Base-by-base conservation (phyloP, 1,140 invertebrate species). In the Mactra quadrangularis region DNA sequence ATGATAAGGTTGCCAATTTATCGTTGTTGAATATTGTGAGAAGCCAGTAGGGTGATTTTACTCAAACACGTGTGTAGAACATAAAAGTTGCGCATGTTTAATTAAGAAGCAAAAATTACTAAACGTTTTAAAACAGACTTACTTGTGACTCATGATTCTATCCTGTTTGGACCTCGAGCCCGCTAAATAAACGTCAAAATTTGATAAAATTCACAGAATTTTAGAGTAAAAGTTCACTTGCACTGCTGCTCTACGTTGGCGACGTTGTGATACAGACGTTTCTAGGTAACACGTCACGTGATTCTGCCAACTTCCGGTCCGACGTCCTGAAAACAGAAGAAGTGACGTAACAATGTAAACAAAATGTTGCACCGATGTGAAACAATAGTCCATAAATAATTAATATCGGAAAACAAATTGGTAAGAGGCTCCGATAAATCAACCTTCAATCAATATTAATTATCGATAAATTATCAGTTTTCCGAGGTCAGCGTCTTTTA, bases 91-190 rank as follows among this genome's bases (percentile, higher is more conserved):
- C n/a, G n/a, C n/a, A n/a, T n/a, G n/a, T n/a, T n/a, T n/a, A n/a
- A n/a, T n/a, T n/a, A n/a, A n/a, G n/a, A n/a, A n/a, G n/a, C n/a
- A n/a, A n/a, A n/a, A n/a, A n/a, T n/a, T n/a, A n/a, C n/a, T n/a
- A n/a, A n/a, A n/a, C n/a, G n/a, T n/a, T n/a, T n/a, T n/a, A n/a
- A n/a, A n/a, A n/a, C n/a, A n/a, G n/a, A 66, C 75, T 78, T 68
- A 78, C 75, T 78, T 78, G 75, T 78, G 75, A 78, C 75, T 78
- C 75, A 78, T 78, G 33, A n/a, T 60, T 78, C 55, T 38, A 35
- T 66, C 25, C 45, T 1, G 55, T 4, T 33, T 15, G 75, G 75
- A 57, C 31, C 27, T 27, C 33, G 25, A 62, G 33, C 59, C 59
- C 59, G n/a, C 31, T 15, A 35, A n/a, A 19, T 59, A 78, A 53